Conservation (phyloP, 1,140 invertebrate species). For the Neodiprion fabricii region DNA sequence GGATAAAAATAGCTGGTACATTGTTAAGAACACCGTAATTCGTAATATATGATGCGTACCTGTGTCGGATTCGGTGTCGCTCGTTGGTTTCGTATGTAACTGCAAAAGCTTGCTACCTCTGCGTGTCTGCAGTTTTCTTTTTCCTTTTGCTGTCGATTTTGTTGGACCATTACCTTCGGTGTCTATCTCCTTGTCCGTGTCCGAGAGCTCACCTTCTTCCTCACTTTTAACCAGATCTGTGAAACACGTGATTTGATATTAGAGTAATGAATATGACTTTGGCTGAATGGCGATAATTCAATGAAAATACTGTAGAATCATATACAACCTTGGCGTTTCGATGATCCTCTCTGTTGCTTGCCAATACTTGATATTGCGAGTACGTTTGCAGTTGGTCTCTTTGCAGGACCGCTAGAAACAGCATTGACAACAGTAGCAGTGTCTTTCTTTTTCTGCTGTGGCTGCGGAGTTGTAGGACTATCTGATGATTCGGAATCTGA, state of each 20-base stretch:
- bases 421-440: slow-evolving; percentile 37
- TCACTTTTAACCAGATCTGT: slow-evolving; percentile 46
- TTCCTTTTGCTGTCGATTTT: slow-evolving; percentile 53
- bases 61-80: slow-evolving; percentile 63
- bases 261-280: no score
- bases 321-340: slow-evolving; percentile 50
- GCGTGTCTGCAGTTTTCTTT: slow-evolving; percentile 56
- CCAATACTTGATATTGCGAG: slow-evolving; percentile 37
- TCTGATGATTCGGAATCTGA: slow-evolving; percentile 61
- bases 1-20: slow-evolving; percentile 15
- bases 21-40: slow-evolving; percentile 6
- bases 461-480: slow-evolving; percentile 48
- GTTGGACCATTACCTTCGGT: slow-evolving; percentile 37
- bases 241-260: neutral
- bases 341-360: slow-evolving; percentile 53
- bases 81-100: slow-evolving; percentile 49
- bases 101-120: slow-evolving; percentile 59
- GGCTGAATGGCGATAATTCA: no score
- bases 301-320: neutral
- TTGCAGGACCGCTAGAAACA: slow-evolving; percentile 47
- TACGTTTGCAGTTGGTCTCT: slow-evolving; percentile 56
- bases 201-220: slow-evolving; percentile 52
- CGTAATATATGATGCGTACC: slow-evolving; percentile 42
- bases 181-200: slow-evolving; percentile 54
- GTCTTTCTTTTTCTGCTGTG: slow-evolving; percentile 55